phyloP scores from a whole-genome alignment of 2,888 invertebrate species.

The Mimas tiliae region DNA sequence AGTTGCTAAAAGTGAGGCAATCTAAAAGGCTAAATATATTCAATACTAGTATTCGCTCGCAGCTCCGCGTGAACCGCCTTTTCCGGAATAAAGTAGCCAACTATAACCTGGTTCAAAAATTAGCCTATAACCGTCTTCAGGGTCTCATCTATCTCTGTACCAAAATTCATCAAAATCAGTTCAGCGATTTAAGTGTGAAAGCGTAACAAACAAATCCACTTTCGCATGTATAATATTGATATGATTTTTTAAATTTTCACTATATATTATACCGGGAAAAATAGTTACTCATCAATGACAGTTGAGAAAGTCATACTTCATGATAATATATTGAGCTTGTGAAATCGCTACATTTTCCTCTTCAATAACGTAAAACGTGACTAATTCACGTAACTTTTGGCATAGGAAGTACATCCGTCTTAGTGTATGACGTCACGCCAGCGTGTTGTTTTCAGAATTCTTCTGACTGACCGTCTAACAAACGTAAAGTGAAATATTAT shows the following conservation, averaged over 20 bases:
- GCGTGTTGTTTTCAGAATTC: constrained; percentile 10
- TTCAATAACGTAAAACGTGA: not conserved
- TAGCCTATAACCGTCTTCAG: too few relatives aligned
- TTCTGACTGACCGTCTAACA: constrained; percentile 1
- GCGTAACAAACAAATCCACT: too few relatives aligned
- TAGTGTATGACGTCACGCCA: not conserved
- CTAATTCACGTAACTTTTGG: constrained; percentile 12
- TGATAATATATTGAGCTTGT: not conserved
- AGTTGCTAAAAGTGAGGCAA: too few relatives aligned
- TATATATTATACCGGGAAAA: not conserved
- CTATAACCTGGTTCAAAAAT: too few relatives aligned
- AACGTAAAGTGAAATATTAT: not conserved
- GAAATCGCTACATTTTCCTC: constrained; percentile 6
- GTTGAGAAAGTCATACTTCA: not conserved
- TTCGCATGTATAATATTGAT: too few relatives aligned
- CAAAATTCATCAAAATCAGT: too few relatives aligned
- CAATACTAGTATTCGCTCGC: too few relatives aligned
- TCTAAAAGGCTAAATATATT: too few relatives aligned
- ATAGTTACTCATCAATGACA: constrained; percentile 4
- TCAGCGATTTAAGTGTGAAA: too few relatives aligned
- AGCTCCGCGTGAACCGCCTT: too few relatives aligned
- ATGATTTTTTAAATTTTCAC: not conserved
- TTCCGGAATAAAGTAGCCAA: too few relatives aligned
- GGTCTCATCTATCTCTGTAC: too few relatives aligned
- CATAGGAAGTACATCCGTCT: constrained; percentile 17